phyloP scores from a whole-genome alignment of 2,797 vertebrate genomes.

The Emydoidea blandingii region DNA sequence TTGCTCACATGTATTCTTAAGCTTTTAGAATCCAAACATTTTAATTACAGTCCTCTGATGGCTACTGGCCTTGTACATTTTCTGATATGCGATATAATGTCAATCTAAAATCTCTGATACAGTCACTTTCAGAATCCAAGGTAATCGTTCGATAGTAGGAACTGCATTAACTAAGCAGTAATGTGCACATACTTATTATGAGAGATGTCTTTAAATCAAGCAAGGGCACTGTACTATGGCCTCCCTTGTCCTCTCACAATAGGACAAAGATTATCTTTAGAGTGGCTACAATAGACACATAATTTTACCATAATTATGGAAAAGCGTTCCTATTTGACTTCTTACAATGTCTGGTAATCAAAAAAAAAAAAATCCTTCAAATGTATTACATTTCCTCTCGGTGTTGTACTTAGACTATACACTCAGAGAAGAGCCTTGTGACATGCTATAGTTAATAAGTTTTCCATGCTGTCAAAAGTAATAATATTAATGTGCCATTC shows the following conservation, averaged over 20 bases:
- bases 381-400: conserved; percentile 69
- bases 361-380: conserved; percentile 38
- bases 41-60: conserved; percentile 12
- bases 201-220: conserved; percentile 35
- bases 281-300: conserved; percentile 29
- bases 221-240: not conserved
- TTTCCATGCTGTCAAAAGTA: conserved; percentile 85
- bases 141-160: not conserved
- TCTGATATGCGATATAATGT: not conserved
- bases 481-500: conserved; percentile 81
- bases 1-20: conserved; percentile 5
- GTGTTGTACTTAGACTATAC: conserved; percentile 55
- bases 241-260: conserved; percentile 45
- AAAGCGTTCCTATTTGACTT: conserved; percentile 66
- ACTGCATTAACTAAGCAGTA: not conserved
- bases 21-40: not conserved
- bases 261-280: conserved; percentile 42
- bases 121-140: not conserved
- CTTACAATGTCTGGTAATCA: conserved; percentile 49
- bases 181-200: not conserved
- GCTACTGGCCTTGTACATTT: not conserved
- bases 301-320: conserved; percentile 63
- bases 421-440: conserved; percentile 66
- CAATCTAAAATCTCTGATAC: not conserved
- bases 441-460: conserved; percentile 82